These are phyloP conservation scores for Aegithalos caudatus DNA, from an alignment of 2,113 vertebrate species.

Conservation along the genomic window DNA sequence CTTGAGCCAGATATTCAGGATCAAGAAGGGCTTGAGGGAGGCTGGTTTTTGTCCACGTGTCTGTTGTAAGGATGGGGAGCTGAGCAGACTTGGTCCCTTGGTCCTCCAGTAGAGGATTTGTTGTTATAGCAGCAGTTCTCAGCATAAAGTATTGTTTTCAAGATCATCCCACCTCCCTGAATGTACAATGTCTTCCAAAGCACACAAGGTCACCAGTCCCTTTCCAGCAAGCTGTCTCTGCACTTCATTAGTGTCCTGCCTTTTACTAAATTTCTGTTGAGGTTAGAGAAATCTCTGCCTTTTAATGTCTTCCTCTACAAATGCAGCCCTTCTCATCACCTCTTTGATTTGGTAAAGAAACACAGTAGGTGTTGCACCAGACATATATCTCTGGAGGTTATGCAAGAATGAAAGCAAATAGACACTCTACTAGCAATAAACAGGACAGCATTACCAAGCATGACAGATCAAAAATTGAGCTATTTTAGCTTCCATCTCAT, in stretches of 20 bases:
- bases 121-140: neutral
- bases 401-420: neutral
- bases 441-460: neutral
- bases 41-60: rapidly evolving
- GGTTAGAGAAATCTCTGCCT: neutral
- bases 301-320: neutral
- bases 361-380: neutral
- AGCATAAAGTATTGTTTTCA: neutral
- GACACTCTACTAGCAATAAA: neutral
- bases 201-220: neutral
- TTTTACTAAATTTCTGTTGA: neutral
- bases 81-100: neutral
- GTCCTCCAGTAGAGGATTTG: neutral
- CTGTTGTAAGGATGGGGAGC: neutral
- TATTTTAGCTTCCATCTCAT: neutral
- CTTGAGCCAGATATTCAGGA: neutral
- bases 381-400: neutral
- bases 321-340: neutral
- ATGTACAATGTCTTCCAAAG: neutral
- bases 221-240: neutral
- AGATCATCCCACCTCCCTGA: neutral
- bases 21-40: neutral
- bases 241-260: neutral
- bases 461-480: neutral
- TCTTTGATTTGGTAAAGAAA: neutral